Conservation (phyloP, 23 tunicate genomes). For the Diplosoma virens region DNA sequence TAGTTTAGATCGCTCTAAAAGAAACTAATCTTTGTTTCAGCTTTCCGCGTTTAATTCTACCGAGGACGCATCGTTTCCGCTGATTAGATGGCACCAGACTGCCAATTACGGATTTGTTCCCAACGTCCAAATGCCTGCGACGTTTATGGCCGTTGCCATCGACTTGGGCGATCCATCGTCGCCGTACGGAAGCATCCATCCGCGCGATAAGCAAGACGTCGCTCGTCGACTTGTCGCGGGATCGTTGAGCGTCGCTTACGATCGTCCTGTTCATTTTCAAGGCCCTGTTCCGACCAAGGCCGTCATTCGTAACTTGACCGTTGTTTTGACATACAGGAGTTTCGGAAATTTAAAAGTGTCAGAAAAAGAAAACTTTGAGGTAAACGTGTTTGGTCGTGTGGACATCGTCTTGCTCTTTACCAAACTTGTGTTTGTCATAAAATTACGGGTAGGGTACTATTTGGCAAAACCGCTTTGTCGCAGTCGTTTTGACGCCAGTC, state of each 20-base stretch:
- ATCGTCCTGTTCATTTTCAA: constrained; percentile 21
- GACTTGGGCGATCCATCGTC: constrained; percentile 71
- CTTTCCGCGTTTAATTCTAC: constrained; percentile 9
- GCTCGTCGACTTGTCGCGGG: constrained; percentile 48
- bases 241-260: constrained; percentile 37
- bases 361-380: constrained; percentile 63
- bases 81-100: constrained; percentile 83
- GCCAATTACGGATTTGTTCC: constrained; percentile 83
- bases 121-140: constrained; percentile 53
- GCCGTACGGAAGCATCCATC: constrained; percentile 67
- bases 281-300: constrained; percentile 47
- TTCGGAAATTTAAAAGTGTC: constrained; percentile 23
- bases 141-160: constrained; percentile 87
- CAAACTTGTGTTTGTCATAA: too few species aligned
- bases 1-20: too few species aligned
- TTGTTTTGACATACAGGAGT: constrained; percentile 47
- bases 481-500: too few species aligned
- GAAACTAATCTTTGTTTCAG: constrained; percentile 6
- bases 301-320: background rate
- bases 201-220: constrained; percentile 78
- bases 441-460: too few species aligned
- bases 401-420: too few species aligned
- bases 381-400: too few species aligned
- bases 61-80: constrained; percentile 17
- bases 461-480: too few species aligned